Percentiles rank a stretch among this genome's conserved stretches.
Evolutionary conservation across 2,113 vertebrate species (phyloP).

Genomic region (Bujurquina vittata): DNA sequence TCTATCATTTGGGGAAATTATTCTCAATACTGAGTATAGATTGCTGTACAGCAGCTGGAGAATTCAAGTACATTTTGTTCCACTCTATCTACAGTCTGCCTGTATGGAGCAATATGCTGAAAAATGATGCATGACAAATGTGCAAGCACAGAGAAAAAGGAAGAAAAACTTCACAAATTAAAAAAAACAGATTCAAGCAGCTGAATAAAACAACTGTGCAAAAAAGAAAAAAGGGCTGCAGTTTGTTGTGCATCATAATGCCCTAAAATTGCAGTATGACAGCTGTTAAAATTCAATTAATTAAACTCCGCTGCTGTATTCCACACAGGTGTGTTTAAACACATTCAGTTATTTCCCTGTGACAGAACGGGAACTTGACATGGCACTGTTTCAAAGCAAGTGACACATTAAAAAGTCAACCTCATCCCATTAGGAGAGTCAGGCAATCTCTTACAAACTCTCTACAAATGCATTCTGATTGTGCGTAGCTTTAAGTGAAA

Average conservation of each 20-base stretch:
- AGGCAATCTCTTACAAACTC: conserved; percentile 33
- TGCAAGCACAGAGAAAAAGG: conserved; percentile 31
- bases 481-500: conserved; percentile 78
- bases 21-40: conserved; percentile 44
- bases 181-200: conserved; percentile 19
- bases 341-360: conserved; percentile 37
- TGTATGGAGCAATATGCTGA: conserved; percentile 36
- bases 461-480: conserved; percentile 73
- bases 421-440: conserved; percentile 43
- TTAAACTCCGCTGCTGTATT: conserved; percentile 13
- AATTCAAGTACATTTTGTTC: conserved; percentile 67
- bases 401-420: conserved; percentile 51
- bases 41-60: conserved; percentile 61
- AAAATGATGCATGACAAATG: conserved; percentile 27
- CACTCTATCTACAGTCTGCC: conserved; percentile 43
- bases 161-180: background rate
- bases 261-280: conserved; percentile 41
- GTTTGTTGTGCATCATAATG: conserved; percentile 46
- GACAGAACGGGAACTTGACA: conserved; percentile 30
- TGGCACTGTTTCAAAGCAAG: conserved; percentile 45
- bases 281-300: conserved; percentile 21
- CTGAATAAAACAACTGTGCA: conserved; percentile 58
- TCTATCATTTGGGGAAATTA: conserved; percentile 45
- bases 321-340: conserved; percentile 30
- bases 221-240: conserved; percentile 50